phyloP scores from a whole-genome alignment of 2,113 vertebrate species.

The Nicator chloris region DNA sequence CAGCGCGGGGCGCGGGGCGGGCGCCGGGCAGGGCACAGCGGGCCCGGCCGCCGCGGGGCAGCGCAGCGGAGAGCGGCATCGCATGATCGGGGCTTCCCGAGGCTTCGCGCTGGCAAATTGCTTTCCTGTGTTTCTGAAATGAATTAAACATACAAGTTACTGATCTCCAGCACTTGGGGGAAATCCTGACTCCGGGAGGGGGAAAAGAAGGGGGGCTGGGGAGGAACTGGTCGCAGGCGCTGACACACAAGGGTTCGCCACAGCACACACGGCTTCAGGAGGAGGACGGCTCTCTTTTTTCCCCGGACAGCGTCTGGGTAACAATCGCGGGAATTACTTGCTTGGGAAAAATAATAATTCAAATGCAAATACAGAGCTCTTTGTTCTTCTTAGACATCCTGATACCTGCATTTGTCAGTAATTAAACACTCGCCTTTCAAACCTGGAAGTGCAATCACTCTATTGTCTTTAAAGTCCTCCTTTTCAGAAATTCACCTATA shows the following conservation, averaged over 20 bases:
- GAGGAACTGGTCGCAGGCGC: not conserved
- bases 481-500: not conserved
- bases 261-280: not conserved
- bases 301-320: not conserved
- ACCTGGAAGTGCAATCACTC: slow-evolving; percentile 61
- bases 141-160: slow-evolving; percentile 70
- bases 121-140: slow-evolving; percentile 65
- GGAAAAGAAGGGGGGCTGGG: not conserved
- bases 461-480: slow-evolving; percentile 10
- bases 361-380: slow-evolving; percentile 61
- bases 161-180: slow-evolving; percentile 53
- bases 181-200: not conserved
- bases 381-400: slow-evolving; percentile 66
- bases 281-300: not conserved
- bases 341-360: slow-evolving; percentile 64
- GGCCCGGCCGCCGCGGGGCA: not conserved
- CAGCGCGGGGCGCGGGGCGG: not conserved
- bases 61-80: slow-evolving; percentile 9
- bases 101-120: slow-evolving; percentile 65
- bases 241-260: not conserved
- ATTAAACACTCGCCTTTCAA: slow-evolving; percentile 71
- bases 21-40: not conserved
- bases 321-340: slow-evolving; percentile 52
- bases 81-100: slow-evolving; percentile 53
- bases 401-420: slow-evolving; percentile 61